Evolutionary conservation across 2,888 invertebrate genomes (phyloP), one percentile per base, ranked within the genome.

Genomic region (Tipula helvola): DNA sequence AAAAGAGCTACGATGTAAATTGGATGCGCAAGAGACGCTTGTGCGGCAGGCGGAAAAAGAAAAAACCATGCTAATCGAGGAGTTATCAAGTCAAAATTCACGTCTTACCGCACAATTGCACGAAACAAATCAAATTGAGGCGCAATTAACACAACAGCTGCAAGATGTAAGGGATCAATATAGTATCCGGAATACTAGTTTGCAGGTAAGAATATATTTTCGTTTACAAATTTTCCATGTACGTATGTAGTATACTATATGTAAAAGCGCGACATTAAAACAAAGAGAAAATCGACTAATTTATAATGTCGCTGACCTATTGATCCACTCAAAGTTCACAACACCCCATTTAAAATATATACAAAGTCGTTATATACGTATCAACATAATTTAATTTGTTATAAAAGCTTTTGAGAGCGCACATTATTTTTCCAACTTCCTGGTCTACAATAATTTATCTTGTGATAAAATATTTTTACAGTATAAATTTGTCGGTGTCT

Each of bases 61-160:
- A 89, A 97, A 97, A 90, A 94, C 95, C 88, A 93, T 93, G 88
- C 93, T 97, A 87, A 96, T 98, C 88, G 93, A 95, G 86, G 96
- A 98, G 92, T 93, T 98, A 88, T 96, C 96, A 41, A 96, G 97
- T 88, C 98, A 98, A 92, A 98, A 98, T 91, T 95, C 96, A 87
- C 93, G 97, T 88, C 93, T 98, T 86, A 96, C 97, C 8, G 93
- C 94, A 86, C 97, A 98, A 91, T 93, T 98, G 87, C 96, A 96
- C 91, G 96, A 97, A 91, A 96, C 96, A 4, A 95, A 95, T 86
- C 94, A 94, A 88, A 94, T 94, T 86, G 97, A 97, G 92, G 95
- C 95, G 87, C 95, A 96, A 89, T 93, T 98, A 87, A 93, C 95
- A 88, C 93, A 95, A 87, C 97, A 98, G 92, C 93, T 98, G 47